Percentiles rank a stretch among this genome's conserved stretches.
These are phyloP conservation scores for Rhinella marina DNA, from an alignment of 2,797 vertebrate species.

Conservation along the genomic window DNA sequence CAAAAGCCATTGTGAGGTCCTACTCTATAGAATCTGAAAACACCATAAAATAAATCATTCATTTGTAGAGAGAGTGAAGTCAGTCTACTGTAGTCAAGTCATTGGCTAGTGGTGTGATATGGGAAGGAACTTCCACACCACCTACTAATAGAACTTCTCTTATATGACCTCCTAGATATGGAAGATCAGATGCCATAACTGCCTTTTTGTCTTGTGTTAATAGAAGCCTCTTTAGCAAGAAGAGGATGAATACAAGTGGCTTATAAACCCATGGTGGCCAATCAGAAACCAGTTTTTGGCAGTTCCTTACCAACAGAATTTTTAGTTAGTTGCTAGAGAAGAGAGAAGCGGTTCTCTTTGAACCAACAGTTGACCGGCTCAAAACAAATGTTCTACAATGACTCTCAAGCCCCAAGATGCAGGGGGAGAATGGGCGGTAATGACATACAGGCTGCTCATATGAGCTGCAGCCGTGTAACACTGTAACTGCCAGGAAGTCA, in stretches of 20 bases:
- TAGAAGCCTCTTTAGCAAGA: neutral
- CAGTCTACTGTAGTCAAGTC: neutral
- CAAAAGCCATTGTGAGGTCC: neutral
- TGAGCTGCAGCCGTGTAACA: constrained; percentile 28
- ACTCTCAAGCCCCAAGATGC: neutral
- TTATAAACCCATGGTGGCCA: neutral
- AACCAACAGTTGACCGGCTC: neutral
- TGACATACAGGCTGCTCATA: constrained; percentile 27
- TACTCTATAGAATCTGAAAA: neutral
- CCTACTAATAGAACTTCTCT: neutral
- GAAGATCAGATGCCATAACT: neutral
- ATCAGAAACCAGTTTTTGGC: neutral
- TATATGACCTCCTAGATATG: neutral
- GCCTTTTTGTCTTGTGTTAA: neutral
- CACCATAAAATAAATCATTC: neutral
- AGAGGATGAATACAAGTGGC: neutral
- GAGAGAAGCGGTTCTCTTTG: neutral
- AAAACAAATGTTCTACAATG: constrained; percentile 1
- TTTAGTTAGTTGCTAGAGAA: neutral
- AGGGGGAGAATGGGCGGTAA: neutral
- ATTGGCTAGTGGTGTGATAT: neutral
- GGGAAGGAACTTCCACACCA: neutral
- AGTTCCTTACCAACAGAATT: neutral
- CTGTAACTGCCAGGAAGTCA: constrained; percentile 39
- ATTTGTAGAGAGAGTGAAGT: neutral